Evolutionary conservation across 1,140 invertebrate species (phyloP).

Genomic region (Ganaspis sp.): DNA sequence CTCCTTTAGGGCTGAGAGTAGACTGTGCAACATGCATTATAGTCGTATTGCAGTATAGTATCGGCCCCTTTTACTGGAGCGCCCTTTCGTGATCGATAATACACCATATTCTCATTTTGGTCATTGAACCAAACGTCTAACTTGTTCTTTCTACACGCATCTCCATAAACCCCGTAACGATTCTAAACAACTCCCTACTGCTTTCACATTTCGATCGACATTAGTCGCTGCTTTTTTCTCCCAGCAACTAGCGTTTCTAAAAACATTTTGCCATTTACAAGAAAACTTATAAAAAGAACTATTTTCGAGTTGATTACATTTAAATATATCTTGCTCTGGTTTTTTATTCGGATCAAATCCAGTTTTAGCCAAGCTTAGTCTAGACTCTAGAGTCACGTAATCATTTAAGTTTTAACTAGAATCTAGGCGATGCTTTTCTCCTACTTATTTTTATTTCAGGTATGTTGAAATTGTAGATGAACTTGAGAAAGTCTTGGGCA

Average conservation of each 20-base stretch:
- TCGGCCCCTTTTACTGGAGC: conserved; percentile 51
- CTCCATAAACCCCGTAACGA: neutral
- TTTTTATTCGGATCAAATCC: too few species aligned
- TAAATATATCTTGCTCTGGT: too few species aligned
- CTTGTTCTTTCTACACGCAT: neutral
- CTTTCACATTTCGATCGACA: neutral
- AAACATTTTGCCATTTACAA: too few species aligned
- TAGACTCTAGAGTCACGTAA: too few species aligned
- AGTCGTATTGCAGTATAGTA: conserved; percentile 47
- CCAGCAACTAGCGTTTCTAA: too few species aligned
- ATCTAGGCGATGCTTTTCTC: neutral
- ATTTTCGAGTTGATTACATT: too few species aligned
- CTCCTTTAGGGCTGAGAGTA: neutral
- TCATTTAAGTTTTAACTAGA: neutral
- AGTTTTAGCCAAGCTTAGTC: too few species aligned
- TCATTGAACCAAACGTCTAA: conserved; percentile 60
- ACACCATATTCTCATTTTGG: conserved; percentile 62
- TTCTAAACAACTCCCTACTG: neutral
- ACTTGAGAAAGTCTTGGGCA: neutral
- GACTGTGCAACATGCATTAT: conserved; percentile 23
- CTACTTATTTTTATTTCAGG: neutral
- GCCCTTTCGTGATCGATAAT: conserved; percentile 63
- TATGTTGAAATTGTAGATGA: neutral
- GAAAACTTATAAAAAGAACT: too few species aligned
- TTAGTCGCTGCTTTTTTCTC: too few species aligned